phyloP scores from a whole-genome alignment of 2,113 vertebrate species.

The Cololabis saira region DNA sequence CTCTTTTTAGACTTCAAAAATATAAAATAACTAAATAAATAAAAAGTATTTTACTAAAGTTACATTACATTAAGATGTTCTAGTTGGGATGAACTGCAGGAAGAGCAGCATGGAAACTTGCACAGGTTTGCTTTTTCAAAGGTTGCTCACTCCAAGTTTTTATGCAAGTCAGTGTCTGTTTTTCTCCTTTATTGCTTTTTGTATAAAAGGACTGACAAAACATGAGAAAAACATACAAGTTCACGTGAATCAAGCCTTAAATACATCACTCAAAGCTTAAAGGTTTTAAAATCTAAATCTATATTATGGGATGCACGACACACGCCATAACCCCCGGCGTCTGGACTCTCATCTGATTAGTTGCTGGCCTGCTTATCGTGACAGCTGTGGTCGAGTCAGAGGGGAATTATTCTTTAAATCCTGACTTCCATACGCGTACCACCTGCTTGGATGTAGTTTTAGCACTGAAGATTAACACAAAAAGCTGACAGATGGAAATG shows the following conservation, averaged over 20 bases:
- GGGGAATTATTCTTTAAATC: conserved; percentile 62
- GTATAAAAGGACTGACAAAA: too few relatives aligned
- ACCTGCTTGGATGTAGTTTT: conserved; percentile 59
- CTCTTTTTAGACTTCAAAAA: too few relatives aligned
- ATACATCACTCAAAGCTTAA: background rate
- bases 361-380: conserved; percentile 41
- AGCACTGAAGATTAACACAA: conserved; percentile 48
- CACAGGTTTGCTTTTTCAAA: too few relatives aligned
- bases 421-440: conserved; percentile 44
- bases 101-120: too few relatives aligned
- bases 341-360: conserved; percentile 51
- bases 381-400: conserved; percentile 50
- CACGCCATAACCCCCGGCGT: background rate
- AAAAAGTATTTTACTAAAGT: too few relatives aligned
- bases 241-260: background rate
- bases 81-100: too few relatives aligned
- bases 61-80: too few relatives aligned
- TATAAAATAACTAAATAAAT: too few relatives aligned
- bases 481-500: conserved; percentile 59
- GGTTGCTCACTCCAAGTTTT: too few relatives aligned
- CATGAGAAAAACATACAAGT: background rate
- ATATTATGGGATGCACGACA: conserved; percentile 27
- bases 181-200: too few relatives aligned
- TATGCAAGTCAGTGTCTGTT: too few relatives aligned
- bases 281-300: conserved; percentile 28